Evolutionary conservation across 1,140 invertebrate genomes (phyloP).

Genomic region (Conus ventricosus): DNA sequence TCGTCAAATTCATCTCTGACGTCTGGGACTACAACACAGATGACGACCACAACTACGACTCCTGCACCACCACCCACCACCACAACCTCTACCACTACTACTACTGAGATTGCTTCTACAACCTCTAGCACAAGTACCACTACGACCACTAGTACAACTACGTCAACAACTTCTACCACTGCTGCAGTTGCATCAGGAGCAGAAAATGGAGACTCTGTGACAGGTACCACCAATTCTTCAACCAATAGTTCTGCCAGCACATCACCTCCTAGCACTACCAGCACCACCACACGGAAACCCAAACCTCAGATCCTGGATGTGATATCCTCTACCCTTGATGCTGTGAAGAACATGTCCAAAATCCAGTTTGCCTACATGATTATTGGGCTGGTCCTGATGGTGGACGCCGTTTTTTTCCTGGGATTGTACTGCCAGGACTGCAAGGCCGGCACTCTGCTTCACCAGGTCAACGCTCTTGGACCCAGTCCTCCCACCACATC

Average conservation of each 20-base stretch:
- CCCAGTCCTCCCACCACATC: slow-evolving; percentile 2
- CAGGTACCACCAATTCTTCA: slow-evolving; percentile 18
- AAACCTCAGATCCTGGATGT: slow-evolving; percentile 45
- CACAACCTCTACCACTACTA: slow-evolving; percentile 36
- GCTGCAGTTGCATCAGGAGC: slow-evolving; percentile 24
- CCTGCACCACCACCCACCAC: slow-evolving; percentile 11
- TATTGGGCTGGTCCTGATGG: slow-evolving; percentile 73
- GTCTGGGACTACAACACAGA: not conserved
- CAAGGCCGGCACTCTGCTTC: slow-evolving; percentile 20
- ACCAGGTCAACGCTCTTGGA: slow-evolving; percentile 30
- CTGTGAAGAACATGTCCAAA: slow-evolving; percentile 69
- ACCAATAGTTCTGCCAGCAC: slow-evolving; percentile 35
- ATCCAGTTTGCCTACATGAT: slow-evolving; percentile 76
- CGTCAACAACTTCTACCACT: slow-evolving; percentile 30
- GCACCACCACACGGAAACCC: slow-evolving; percentile 30
- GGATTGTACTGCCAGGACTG: slow-evolving; percentile 70
- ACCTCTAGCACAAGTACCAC: slow-evolving; percentile 38
- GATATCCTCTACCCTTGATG: slow-evolving; percentile 44
- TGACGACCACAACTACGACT: not conserved
- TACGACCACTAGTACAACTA: too few relatives aligned
- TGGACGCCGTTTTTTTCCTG: slow-evolving; percentile 73
- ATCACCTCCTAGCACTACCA: slow-evolving; percentile 26
- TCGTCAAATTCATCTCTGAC: not conserved
- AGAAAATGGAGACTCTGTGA: slow-evolving; percentile 12
- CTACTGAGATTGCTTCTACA: slow-evolving; percentile 38